These are phyloP conservation scores for Kryptolebias marmoratus DNA, from an alignment of 2,113 vertebrate species.

Conservation along the genomic window DNA sequence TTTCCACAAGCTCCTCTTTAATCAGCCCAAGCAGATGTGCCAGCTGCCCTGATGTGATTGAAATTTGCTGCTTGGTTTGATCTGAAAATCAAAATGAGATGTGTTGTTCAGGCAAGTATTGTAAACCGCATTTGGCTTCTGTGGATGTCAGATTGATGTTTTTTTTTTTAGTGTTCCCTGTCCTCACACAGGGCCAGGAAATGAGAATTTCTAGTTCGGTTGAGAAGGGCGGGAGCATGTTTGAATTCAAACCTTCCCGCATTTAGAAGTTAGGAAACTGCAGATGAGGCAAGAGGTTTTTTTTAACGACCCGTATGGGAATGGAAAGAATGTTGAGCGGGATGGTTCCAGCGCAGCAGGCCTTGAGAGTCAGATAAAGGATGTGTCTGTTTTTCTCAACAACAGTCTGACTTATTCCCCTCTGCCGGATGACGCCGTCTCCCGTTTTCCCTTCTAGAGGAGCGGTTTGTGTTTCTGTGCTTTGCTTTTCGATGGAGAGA, in stretches of 20 bases:
- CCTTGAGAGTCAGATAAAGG: constrained; percentile 52
- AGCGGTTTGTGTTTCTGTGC: constrained; percentile 33
- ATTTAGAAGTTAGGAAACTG: constrained; percentile 32
- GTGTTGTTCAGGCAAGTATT: neutral
- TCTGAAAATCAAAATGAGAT: too few relatives aligned
- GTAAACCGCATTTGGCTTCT: neutral
- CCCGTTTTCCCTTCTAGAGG: constrained; percentile 7
- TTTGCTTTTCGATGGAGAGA: constrained; percentile 38
- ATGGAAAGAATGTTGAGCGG: constrained; percentile 75
- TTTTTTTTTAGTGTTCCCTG: neutral
- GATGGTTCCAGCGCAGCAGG: constrained; percentile 32
- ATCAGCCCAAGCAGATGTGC: constrained; percentile 5
- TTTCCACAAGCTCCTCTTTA: constrained; percentile 1
- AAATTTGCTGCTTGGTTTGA: too few relatives aligned
- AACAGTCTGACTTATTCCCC: constrained; percentile 37
- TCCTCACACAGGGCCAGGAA: neutral
- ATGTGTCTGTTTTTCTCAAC: constrained; percentile 56
- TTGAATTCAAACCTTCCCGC: constrained; percentile 78
- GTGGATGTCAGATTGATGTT: neutral
- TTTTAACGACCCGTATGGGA: constrained; percentile 49
- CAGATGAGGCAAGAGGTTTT: constrained; percentile 38
- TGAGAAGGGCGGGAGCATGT: constrained; percentile 46
- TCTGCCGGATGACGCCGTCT: neutral
- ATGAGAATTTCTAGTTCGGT: constrained; percentile 51
- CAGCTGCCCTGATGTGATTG: constrained; percentile 1